Evolutionary conservation across 2,797 vertebrate genomes (phyloP), one percentile per base, ranked within the genome.

Genomic region (Trachops cirrhosus): DNA sequence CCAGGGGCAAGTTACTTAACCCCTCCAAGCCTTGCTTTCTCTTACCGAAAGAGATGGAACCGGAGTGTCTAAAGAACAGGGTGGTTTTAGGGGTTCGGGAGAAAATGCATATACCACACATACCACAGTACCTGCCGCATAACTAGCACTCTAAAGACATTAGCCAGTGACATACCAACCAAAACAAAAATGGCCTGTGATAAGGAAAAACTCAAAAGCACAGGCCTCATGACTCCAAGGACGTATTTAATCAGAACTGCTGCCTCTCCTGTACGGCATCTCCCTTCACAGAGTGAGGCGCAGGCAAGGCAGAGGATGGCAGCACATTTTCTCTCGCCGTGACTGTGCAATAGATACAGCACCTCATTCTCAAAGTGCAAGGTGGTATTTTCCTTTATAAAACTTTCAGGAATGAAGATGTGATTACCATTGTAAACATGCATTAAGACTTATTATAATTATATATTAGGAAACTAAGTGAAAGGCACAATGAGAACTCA

Each of bases 401-500:
- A 92, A 71, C 67, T 86, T 62, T 79, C 34, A 74, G 34, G 14
- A 96, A 59, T 41, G 93, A 77, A 64, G 93, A 85, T 85, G 14
- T 39, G 19, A 90, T 1, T 62, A 96, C 24, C 18, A 62, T 19
- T 19, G 39, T 24, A 97, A 85, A n/a, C 79, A 95, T 2, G 8
- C 24, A 95, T 83, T 77, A 54, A 93, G 89, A 78, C 74, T 32
- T 41, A 37, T 82, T 88, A 88, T 54, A 97, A 97, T 93, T 22
- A 71, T 64, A 75, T 19, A 90, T 88, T 50, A 97, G 41, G 64
- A 96, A 97, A 93, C 24, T 50, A 97, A 97, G 96, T 97, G 95
- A 98, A 98, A 97, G 97, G 96, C 80, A 97, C 85, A 96, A 71
- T 97, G 92, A 98, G 98, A 98, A 97, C 2, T 96, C 67, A 94